phyloP scores from a whole-genome alignment of 2,888 invertebrate species.

The Cataglyphis altisquamis region DNA sequence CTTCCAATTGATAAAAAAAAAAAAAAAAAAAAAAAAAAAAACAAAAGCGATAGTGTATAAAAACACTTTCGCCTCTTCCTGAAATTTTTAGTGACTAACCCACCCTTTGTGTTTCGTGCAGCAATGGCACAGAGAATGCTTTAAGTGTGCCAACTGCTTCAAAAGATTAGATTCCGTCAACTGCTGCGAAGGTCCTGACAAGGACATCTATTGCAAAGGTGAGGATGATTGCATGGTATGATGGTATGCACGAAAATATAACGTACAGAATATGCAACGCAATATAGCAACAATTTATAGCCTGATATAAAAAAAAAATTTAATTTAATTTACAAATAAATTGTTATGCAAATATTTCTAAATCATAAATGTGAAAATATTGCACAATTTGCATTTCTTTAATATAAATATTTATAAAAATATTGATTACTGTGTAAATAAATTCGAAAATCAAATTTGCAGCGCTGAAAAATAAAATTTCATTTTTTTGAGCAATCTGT shows the following conservation, averaged over 20 bases:
- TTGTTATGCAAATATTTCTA: background rate
- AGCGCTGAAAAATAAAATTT: background rate
- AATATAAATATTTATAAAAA: background rate
- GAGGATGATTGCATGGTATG: constrained; percentile 76
- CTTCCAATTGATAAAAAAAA: constrained; percentile 30
- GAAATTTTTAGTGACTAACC: constrained; percentile 81
- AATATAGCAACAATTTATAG: constrained; percentile 5
- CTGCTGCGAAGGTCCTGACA: constrained; percentile 97
- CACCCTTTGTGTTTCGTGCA: constrained; percentile 87
- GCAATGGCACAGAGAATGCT: constrained; percentile 97
- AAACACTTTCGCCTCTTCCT: constrained; percentile 55
- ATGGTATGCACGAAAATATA: constrained; percentile 38
- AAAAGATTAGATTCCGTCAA: constrained; percentile 96
- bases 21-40: background rate
- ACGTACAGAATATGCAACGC: constrained; percentile 14
- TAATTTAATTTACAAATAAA: background rate
- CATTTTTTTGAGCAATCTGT: background rate
- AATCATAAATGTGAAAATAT: background rate
- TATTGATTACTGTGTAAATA: background rate
- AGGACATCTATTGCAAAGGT: constrained; percentile 99
- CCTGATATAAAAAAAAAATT: background rate
- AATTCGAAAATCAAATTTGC: background rate
- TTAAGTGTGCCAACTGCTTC: constrained; percentile 95
- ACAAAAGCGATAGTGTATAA: constrained; percentile 54
- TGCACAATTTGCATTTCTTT: background rate